Conservation (phyloP, 2,113 vertebrate genomes). For the Butastur rufipennis region DNA sequence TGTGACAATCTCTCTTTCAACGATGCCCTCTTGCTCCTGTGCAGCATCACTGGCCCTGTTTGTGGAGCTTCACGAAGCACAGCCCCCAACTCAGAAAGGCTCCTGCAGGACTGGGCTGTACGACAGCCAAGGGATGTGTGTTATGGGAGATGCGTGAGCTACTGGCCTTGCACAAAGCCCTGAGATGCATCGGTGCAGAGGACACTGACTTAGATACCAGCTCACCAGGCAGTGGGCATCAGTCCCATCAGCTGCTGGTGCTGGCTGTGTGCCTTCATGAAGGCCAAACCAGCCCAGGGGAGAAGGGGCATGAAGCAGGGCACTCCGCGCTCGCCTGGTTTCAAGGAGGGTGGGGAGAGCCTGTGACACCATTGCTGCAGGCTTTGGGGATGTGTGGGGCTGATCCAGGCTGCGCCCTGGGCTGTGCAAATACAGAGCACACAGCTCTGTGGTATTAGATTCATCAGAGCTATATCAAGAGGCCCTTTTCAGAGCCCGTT, state of each 20-base stretch:
- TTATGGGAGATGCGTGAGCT: neutral
- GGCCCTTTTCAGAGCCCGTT: neutral
- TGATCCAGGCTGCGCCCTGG: neutral
- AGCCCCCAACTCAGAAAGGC: neutral
- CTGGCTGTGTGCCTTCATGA: neutral
- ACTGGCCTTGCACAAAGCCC: neutral
- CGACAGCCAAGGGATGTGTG: accelerated
- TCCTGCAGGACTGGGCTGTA: neutral
- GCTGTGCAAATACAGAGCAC: neutral
- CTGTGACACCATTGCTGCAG: accelerated
- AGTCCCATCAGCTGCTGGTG: accelerated
- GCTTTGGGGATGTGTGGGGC: accelerated
- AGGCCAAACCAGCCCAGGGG: neutral
- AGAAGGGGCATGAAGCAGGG: neutral
- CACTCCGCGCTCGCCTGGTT: neutral
- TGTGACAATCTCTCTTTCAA: neutral
- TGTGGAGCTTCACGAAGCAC: neutral
- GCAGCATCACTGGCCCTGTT: neutral
- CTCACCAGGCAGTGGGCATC: neutral
- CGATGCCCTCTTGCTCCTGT: neutral
- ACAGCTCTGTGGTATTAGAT: no score
- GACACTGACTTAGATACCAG: neutral
- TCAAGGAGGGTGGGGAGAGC: neutral
- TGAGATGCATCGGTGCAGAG: neutral
- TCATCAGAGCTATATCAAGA: neutral